Evolutionary conservation across 92 coral and sea anemone genomes (phyloP).

Genomic region (Zoanthus solanderi): DNA sequence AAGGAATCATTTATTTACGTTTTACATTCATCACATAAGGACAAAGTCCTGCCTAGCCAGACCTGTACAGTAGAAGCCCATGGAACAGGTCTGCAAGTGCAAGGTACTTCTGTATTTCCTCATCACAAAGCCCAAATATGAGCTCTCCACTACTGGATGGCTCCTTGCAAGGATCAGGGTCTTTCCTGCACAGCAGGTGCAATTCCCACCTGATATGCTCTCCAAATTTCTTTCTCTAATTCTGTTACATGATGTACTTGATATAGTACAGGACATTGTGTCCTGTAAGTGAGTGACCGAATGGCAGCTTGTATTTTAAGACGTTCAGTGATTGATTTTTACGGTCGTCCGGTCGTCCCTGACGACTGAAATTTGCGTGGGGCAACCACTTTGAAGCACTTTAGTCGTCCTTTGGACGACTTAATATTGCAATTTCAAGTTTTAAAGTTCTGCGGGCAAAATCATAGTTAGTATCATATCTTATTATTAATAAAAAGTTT

Average conservation of each 20-base stretch:
- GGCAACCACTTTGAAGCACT: too few relatives aligned
- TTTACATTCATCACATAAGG: slow-evolving; percentile 1
- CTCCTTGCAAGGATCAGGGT: neutral
- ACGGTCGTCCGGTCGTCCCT: too few relatives aligned
- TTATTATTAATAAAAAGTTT: neutral
- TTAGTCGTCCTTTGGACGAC: too few relatives aligned
- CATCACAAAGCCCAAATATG: slow-evolving; percentile 1
- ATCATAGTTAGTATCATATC: too few relatives aligned
- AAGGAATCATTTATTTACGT: too few relatives aligned
- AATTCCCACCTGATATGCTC: slow-evolving; percentile 18
- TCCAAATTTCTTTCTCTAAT: slow-evolving; percentile 23
- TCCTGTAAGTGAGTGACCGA: too few relatives aligned
- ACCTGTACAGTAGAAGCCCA: slow-evolving; percentile 31
- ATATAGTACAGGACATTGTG: too few relatives aligned
- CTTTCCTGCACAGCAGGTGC: slow-evolving; percentile 10
- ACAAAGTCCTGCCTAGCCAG: slow-evolving; percentile 46
- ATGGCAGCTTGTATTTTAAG: too few relatives aligned
- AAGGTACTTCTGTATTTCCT: neutral
- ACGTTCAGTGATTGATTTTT: too few relatives aligned
- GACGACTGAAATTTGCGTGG: too few relatives aligned
- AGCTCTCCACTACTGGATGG: neutral
- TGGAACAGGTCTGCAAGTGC: slow-evolving; percentile 15
- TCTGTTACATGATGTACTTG: neutral
- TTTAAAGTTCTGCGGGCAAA: too few relatives aligned
- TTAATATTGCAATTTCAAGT: too few relatives aligned